Percentiles rank a stretch among this genome's conserved stretches.
These are phyloP conservation scores for Chaetophractus vellerosus DNA, from an alignment of 2,797 vertebrate species.

Conservation along the genomic window DNA sequence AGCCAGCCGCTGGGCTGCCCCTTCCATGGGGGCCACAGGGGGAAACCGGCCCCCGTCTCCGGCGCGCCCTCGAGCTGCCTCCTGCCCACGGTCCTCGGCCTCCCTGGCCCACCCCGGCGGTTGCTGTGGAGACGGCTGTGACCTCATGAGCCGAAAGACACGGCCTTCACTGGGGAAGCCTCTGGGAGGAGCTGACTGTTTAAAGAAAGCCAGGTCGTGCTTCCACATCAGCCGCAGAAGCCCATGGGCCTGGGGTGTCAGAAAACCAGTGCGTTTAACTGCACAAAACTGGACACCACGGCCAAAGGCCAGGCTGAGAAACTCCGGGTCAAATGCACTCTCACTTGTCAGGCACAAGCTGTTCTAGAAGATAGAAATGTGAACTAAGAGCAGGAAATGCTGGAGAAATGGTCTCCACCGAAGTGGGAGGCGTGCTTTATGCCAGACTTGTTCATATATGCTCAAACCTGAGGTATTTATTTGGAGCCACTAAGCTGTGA, in stretches of 20 bases:
- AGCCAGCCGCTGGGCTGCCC: neutral
- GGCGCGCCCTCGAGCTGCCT: too few species aligned
- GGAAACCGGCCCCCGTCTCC: accelerated
- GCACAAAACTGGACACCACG: accelerated
- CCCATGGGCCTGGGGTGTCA: accelerated
- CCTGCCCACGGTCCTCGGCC: accelerated
- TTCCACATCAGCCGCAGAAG: accelerated
- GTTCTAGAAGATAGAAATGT: neutral
- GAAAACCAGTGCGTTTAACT: accelerated
- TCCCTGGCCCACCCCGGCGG: accelerated
- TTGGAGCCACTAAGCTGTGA: neutral
- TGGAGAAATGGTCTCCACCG: accelerated
- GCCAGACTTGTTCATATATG: accelerated
- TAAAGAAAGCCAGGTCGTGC: neutral
- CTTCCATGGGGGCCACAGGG: accelerated
- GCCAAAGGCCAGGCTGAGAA: too few species aligned
- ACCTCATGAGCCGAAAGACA: accelerated
- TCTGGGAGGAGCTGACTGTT: accelerated
- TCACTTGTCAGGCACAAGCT: accelerated
- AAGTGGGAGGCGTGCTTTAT: too few species aligned
- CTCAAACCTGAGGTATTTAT: too few species aligned
- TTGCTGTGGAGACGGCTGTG: accelerated
- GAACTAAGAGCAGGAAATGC: neutral
- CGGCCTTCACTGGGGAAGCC: accelerated
- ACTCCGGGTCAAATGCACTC: accelerated